Evolutionary conservation across 2,113 vertebrate species (phyloP), one percentile per base, ranked within the genome.

Genomic region (Clarias batrachus): DNA sequence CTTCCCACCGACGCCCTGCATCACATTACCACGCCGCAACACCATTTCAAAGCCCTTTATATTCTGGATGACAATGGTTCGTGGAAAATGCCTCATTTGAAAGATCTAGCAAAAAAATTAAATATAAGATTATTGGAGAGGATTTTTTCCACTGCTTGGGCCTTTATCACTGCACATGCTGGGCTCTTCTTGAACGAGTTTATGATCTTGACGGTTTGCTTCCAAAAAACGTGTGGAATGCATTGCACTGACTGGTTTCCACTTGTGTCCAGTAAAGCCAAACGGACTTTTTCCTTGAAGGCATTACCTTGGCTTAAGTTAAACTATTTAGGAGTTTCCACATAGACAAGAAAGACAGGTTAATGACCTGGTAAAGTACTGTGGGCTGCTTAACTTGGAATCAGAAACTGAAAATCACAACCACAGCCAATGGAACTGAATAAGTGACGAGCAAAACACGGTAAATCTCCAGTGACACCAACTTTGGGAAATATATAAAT

Each of bases 141-240:
- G 2, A 60, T 81, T 82, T 83, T 33, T 87, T 65, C 70, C 81
- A 88, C 30, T 33, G 74, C 33, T 48, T 81, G 73, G 77, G 85
- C 83, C 85, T 89, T 88, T 89, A 89, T 90, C 78, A 62, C 73
- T 85, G 85, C 87, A 71, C 88, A 90, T 90, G 87, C 70, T 82
- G 82, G 76, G 30, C 27, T 77, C 52, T 87, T 89, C 65, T 87
- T 41, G 81, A 91, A 85, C 65, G 59, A 85, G 56, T 93, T 93
- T 92, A 91, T 82, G 85, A 81, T 89, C 63, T 88, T 91, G 89
- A 90, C 91, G 90, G 82, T 82, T 83, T 90, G 82, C 87, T 92
- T 92, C 87, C 89, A 94, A 91, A 91, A 93, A 92, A 41, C 41
- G 88, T 88, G 85, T 89, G 68, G 91, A 92, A 93, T 93, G 92